Evolutionary conservation across 1,140 invertebrate genomes (phyloP), one percentile per base, ranked within the genome.

Genomic region (Penaeus chinensis): DNA sequence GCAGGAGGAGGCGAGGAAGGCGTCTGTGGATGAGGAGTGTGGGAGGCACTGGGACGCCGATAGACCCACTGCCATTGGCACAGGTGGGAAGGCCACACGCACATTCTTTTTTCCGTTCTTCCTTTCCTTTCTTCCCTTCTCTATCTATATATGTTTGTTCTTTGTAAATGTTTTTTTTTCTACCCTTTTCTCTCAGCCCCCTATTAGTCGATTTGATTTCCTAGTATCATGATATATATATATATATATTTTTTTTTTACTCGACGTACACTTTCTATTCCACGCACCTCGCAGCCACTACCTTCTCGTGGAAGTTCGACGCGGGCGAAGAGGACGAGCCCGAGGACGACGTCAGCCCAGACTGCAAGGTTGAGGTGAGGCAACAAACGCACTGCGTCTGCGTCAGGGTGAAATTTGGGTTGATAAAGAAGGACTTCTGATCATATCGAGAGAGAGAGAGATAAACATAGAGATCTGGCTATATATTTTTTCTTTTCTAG

Each of bases 261-360:
- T 24, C 20, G 18, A 24, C 0, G 0, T 27, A 18, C 42, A 27
- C 20, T 27, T 74, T 18, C 16, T 7, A 5, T 74, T 27, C 7
- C 71, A 74, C 16, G 71, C 54, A 10, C 10, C 2, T 54, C 54
- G 16, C 11, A 74, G 42, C 71, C 5, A 74, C 71, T 27, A 74
- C 71, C 20, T 74, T 74, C 71, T 74, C 71, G 27, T 74, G 71
- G 71, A 74, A 74, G 20, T 74, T 74, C 71, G 71, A 74, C 71
- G 71, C 27, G 5, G 71, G 42, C 18, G 71, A 74, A 11, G 71
- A 74, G 19, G 27, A 74, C 24, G 71, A 27, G n/a, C 71, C 71
- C 24, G 42, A 74, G n/a, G 27, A 32, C 42, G 71, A 54, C 54
- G 54, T 54, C 54, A 54, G 54, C 54, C 54, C 54, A 11, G 54